These are phyloP conservation scores for Lacanobia wlatinum DNA, from an alignment of 2,888 invertebrate genomes.

Conservation along the genomic window DNA sequence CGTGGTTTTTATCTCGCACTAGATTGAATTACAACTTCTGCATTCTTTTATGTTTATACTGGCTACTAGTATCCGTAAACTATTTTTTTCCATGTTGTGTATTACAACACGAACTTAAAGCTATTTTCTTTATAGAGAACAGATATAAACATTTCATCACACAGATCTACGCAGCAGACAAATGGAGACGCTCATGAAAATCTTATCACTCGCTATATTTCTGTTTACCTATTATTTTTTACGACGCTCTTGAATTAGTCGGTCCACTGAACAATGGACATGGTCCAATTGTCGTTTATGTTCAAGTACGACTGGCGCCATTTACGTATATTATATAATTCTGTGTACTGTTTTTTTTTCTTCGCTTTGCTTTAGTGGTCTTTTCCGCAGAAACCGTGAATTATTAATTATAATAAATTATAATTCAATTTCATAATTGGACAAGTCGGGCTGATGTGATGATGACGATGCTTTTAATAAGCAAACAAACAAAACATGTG, in stretches of 20 bases:
- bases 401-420: no score
- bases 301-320: conserved; percentile 26
- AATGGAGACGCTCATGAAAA: conserved; percentile 28
- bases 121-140: not conserved
- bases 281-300: conserved; percentile 12
- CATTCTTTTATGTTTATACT: no score
- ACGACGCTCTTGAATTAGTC: conserved; percentile 36
- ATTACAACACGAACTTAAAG: not conserved
- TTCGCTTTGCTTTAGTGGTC: no score
- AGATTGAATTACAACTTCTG: no score
- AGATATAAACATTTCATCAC: conserved; percentile 1
- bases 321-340: not conserved
- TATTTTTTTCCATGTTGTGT: not conserved
- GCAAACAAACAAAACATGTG: no score
- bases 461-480: no score
- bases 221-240: conserved; percentile 43
- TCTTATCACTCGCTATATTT: conserved; percentile 27
- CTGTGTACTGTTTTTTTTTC: no score
- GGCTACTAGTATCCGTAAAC: not conserved
- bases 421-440: no score
- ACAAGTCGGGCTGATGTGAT: no score
- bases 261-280: conserved; percentile 16
- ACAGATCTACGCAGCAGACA: not conserved
- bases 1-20: no score
- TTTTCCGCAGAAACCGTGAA: no score